These are phyloP conservation scores for Eumerus sabulonum DNA, from an alignment of 2,888 invertebrate genomes.

Conservation along the genomic window DNA sequence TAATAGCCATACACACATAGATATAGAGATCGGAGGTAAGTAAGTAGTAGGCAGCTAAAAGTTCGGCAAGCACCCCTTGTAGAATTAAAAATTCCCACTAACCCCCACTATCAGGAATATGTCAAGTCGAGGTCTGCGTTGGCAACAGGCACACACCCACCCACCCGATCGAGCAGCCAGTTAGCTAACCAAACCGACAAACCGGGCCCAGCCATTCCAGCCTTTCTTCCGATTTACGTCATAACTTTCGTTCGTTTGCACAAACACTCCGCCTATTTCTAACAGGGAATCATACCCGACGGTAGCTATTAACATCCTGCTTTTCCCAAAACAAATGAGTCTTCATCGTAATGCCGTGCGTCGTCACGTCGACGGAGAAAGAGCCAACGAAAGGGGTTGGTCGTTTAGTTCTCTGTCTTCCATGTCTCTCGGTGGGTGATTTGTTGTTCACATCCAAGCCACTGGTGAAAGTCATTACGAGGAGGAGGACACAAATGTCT, in stretches of 20 bases:
- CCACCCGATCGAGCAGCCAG: too few relatives aligned
- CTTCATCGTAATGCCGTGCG: neutral
- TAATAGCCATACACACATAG: too few relatives aligned
- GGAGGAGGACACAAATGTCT: constrained; percentile 49
- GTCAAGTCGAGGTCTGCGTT: too few relatives aligned
- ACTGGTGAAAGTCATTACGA: constrained; percentile 57
- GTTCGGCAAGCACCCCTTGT: constrained; percentile 39
- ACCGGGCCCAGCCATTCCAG: too few relatives aligned
- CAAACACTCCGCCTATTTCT: constrained; percentile 69
- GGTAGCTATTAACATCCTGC: constrained; percentile 34
- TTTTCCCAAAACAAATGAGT: constrained; percentile 22
- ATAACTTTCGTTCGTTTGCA: constrained; percentile 61
- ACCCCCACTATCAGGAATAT: neutral
- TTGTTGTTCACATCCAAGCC: neutral
- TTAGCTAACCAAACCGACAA: too few relatives aligned
- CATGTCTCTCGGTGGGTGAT: too few relatives aligned
- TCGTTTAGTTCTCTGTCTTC: constrained; percentile 10
- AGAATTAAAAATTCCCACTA: constrained; percentile 19
- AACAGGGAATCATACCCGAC: constrained; percentile 59
- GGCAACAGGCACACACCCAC: neutral
- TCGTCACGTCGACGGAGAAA: neutral
- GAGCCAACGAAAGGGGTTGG: constrained; percentile 64
- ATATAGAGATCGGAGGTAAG: neutral
- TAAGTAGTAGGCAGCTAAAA: neutral
- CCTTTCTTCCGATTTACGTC: constrained; percentile 26